Evolutionary conservation across 1,140 invertebrate genomes (phyloP).

Genomic region (Pseudachorutes palmiensis): DNA sequence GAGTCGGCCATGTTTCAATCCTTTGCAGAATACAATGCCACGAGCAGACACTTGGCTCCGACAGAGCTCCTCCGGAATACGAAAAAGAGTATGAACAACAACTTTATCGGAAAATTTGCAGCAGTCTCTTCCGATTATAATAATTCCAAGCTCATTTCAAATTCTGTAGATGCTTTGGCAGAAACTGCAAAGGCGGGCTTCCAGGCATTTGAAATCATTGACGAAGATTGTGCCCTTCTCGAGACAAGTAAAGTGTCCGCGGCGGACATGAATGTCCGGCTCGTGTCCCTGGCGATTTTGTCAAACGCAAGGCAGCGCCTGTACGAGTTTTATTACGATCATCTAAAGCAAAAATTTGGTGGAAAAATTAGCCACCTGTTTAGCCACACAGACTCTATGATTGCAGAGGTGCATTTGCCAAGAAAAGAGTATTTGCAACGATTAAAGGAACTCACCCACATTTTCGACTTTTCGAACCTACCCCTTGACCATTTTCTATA

Average conservation of each 20-base stretch:
- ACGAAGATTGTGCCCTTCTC: not conserved
- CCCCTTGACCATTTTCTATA: not conserved
- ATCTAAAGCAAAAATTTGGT: not conserved
- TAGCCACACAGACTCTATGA: not conserved
- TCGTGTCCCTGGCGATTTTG: not conserved
- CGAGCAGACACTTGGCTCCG: not conserved
- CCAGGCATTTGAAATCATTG: not conserved
- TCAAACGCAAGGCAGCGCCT: not conserved
- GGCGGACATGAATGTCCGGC: not conserved
- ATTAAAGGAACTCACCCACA: not conserved
- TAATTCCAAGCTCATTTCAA: not conserved
- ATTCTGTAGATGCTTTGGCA: not conserved
- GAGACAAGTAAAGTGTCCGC: not conserved
- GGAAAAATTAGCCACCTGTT: not conserved
- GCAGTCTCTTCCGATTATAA: not conserved
- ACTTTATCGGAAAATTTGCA: not conserved
- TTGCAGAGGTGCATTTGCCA: not conserved
- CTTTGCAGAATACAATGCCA: not conserved
- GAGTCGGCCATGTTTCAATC: not conserved
- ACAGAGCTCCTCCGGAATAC: not conserved
- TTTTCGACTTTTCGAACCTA: not conserved
- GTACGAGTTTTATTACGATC: not conserved
- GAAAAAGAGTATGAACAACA: not conserved
- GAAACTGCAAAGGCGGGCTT: not conserved
- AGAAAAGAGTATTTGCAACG: not conserved